Evolutionary conservation across 2,113 vertebrate genomes (phyloP).

Genomic region (Zosterops lateralis): DNA sequence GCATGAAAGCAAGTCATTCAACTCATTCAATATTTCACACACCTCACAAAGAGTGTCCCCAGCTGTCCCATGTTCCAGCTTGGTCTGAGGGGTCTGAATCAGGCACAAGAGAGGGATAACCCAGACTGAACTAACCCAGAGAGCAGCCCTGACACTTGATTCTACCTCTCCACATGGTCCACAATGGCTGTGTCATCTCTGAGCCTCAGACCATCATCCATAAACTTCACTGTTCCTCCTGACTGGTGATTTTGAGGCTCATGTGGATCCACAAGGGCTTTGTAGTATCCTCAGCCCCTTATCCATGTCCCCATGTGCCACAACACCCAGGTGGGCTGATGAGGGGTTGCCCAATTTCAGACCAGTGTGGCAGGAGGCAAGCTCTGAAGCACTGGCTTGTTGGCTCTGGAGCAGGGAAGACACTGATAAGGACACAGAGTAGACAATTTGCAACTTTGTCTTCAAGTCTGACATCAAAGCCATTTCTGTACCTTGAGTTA

Average conservation of each 20-base stretch:
- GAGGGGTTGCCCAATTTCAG: not conserved
- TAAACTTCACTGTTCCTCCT: accelerated
- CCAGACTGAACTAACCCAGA: not conserved
- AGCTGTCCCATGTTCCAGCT: not conserved
- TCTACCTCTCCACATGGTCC: not conserved
- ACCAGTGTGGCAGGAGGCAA: accelerated
- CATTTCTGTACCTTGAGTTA: not conserved
- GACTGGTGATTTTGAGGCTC: not conserved
- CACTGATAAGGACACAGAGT: not conserved
- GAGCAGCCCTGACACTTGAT: not conserved
- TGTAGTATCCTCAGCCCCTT: not conserved
- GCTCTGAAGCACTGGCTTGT: not conserved
- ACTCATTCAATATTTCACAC: not conserved
- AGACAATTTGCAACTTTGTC: not conserved
- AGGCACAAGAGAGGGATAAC: not conserved
- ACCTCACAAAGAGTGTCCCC: too few relatives aligned
- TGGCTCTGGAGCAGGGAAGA: not conserved
- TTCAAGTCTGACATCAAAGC: not conserved
- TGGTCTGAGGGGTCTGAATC: not conserved
- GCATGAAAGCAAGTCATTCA: not conserved
- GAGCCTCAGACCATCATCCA: accelerated
- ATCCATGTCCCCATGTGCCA: not conserved
- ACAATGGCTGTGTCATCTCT: not conserved
- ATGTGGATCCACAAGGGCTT: too few relatives aligned
- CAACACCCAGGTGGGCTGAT: not conserved